These are phyloP conservation scores for Brenthis hecate DNA, from an alignment of 2,888 invertebrate species.

Conservation along the genomic window DNA sequence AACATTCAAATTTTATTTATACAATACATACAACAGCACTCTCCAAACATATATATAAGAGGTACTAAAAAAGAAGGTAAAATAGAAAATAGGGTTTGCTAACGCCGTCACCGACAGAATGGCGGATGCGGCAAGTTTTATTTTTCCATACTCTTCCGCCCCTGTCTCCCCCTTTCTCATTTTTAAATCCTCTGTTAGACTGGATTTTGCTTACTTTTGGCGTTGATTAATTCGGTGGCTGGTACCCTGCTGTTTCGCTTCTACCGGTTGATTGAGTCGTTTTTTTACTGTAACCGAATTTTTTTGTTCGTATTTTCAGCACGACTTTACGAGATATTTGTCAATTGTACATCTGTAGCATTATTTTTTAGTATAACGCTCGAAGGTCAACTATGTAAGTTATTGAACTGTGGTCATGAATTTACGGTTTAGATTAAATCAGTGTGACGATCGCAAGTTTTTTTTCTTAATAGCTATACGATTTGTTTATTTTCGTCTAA, in stretches of 20 bases:
- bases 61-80: conserved; percentile 57
- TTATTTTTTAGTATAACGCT: conserved; percentile 23
- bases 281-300: conserved; percentile 49
- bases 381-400: conserved; percentile 30
- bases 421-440: not conserved
- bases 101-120: conserved; percentile 76
- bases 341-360: conserved; percentile 37
- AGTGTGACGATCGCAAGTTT: not conserved
- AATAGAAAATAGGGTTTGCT: conserved; percentile 73
- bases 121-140: conserved; percentile 65
- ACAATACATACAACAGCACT: conserved; percentile 18
- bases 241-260: conserved; percentile 67
- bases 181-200: conserved; percentile 56
- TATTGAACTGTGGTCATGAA: conserved; percentile 29
- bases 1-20: too few relatives aligned
- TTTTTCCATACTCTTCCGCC: conserved; percentile 65
- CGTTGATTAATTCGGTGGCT: conserved; percentile 77
- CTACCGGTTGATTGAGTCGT: conserved; percentile 68
- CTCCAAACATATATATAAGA: conserved; percentile 34
- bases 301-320: conserved; percentile 42
- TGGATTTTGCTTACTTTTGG: conserved; percentile 67
- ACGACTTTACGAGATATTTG: conserved; percentile 40
- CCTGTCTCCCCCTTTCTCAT: conserved; percentile 60
- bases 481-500: too few relatives aligned
- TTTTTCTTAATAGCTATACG: not conserved